Evolutionary conservation across 2,888 invertebrate species (phyloP).

Genomic region (Oligia fasciuncula): DNA sequence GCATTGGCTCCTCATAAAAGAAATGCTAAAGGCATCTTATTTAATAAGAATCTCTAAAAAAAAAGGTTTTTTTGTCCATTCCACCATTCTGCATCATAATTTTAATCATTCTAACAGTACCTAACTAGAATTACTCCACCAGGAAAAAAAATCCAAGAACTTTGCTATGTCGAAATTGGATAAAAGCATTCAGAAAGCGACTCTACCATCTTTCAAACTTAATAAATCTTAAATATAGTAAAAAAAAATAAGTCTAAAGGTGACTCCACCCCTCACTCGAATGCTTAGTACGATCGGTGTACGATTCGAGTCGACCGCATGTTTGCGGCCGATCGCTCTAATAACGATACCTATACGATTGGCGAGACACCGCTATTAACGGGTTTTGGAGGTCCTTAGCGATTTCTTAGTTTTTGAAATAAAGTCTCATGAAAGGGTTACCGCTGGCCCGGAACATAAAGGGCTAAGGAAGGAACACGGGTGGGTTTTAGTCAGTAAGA

Average conservation of each 20-base stretch:
- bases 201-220: not conserved
- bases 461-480: too few relatives aligned
- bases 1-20: not conserved
- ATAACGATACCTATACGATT: slow-evolving; percentile 52
- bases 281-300: slow-evolving; percentile 59
- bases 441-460: too few relatives aligned
- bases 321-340: slow-evolving; percentile 66
- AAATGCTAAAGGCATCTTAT: too few relatives aligned
- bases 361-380: slow-evolving; percentile 43
- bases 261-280: slow-evolving; percentile 42
- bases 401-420: not conserved
- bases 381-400: slow-evolving; percentile 30
- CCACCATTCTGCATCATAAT: not conserved
- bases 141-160: not conserved
- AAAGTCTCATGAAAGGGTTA: not conserved
- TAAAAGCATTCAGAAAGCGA: not conserved
- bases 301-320: slow-evolving; percentile 69
- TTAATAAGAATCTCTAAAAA: not conserved
- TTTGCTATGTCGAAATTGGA: not conserved
- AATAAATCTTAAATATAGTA: not conserved
- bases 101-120: not conserved
- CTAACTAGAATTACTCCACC: not conserved
- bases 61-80: not conserved
- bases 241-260: not conserved
- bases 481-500: too few relatives aligned